Percentiles rank a stretch among this genome's conserved stretches.
phyloP scores from a whole-genome alignment of 2,797 vertebrate species.

The Poecilia picta region DNA sequence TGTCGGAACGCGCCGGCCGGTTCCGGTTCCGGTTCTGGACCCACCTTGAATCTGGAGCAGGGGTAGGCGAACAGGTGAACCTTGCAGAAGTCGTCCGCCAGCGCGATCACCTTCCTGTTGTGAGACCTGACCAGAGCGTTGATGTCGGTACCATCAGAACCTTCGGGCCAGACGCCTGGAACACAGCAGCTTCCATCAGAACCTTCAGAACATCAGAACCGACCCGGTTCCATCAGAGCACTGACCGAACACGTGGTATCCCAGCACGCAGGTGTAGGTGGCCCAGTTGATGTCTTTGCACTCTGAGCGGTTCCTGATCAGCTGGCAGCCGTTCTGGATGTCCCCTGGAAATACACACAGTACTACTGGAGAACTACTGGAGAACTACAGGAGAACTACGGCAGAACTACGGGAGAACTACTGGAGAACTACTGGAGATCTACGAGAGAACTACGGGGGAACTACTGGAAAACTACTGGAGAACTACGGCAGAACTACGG shows the following conservation, averaged over 20 bases:
- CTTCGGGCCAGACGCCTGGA: conserved; percentile 96
- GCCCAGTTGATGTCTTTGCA: conserved; percentile 98
- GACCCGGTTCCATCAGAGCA: neutral
- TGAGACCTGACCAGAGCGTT: conserved; percentile 94
- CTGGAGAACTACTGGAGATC: conserved; percentile 14
- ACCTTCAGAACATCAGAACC: neutral
- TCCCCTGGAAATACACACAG: conserved; percentile 84
- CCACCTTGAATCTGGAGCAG: conserved; percentile 94
- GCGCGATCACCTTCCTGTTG: conserved; percentile 92
- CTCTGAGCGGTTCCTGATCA: conserved; percentile 95
- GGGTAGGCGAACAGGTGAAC: conserved; percentile 97
- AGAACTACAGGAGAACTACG: conserved; percentile 10
- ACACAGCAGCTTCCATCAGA: neutral
- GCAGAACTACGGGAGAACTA: conserved; percentile 10
- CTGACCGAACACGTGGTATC: conserved; percentile 97
- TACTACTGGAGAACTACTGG: conserved; percentile 10
- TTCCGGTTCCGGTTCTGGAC: neutral
- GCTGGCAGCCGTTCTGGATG: conserved; percentile 92
- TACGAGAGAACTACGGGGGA: neutral
- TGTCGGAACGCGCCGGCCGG: neutral
- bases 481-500: neutral
- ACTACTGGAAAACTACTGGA: conserved; percentile 5
- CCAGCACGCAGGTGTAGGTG: conserved; percentile 95
- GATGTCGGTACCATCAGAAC: conserved; percentile 98
- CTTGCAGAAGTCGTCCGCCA: conserved; percentile 98